Conservation (phyloP, 2,113 vertebrate genomes). For the Platichthys flesus region DNA sequence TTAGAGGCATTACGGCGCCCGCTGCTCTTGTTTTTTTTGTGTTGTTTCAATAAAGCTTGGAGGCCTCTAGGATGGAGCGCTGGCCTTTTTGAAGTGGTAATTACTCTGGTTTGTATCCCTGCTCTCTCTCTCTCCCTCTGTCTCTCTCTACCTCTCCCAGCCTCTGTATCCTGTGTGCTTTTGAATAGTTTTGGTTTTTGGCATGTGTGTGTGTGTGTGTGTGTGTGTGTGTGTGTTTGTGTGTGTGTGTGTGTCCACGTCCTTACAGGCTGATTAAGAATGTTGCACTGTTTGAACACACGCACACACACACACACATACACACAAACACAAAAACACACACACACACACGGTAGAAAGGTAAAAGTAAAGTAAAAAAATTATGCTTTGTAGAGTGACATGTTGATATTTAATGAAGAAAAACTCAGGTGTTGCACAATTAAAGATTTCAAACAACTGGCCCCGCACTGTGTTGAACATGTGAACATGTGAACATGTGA, state of each 20-base stretch:
- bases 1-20: constrained; percentile 66
- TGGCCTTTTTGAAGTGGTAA: constrained; percentile 77
- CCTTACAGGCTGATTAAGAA: constrained; percentile 23
- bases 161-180: constrained; percentile 38
- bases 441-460: not conserved
- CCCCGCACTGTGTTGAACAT: too few relatives aligned
- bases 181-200: constrained; percentile 16
- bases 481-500: too few relatives aligned
- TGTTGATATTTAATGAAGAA: not conserved
- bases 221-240: not conserved
- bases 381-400: not conserved
- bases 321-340: constrained; percentile 15
- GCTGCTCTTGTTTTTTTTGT: constrained; percentile 65
- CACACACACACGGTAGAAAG: not conserved
- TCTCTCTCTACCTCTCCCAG: constrained; percentile 20
- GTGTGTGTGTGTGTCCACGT: not conserved
- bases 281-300: not conserved
- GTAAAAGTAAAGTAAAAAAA: not conserved
- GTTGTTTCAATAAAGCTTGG: constrained; percentile 78
- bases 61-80: constrained; percentile 66
- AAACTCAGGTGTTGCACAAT: not conserved
- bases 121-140: constrained; percentile 15
- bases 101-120: constrained; percentile 73
- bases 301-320: constrained; percentile 3
- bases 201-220: not conserved